Base-by-base conservation (phyloP, 2,797 vertebrate genomes). In the Alfaro cultratus region DNA sequence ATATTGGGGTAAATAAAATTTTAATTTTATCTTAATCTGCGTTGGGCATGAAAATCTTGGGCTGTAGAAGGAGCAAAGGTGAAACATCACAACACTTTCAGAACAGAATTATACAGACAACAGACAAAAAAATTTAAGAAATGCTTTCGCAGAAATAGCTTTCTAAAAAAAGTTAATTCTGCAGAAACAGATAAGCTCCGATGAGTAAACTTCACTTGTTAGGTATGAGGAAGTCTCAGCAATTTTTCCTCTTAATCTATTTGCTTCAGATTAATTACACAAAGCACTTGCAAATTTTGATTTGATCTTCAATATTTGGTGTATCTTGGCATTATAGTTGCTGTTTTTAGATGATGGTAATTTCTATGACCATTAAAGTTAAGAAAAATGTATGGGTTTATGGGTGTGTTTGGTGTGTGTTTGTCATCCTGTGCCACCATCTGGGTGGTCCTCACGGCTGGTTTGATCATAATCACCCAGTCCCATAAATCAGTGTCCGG, bases 381-480 rank as follows among this genome's bases (percentile, higher is more conserved):
- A 72, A 46, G 12, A 43, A 77, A 75, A 77, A 83, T 31, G 34
- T 78, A 16, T 79, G 75, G 47, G 43, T 75, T 82, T 31, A n/a
- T 75, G 43, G 13, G 31, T 60, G 36, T 78, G 4, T 70, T 73
- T 73, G 55, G 80, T 82, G 77, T 80, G 81, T 85, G 84, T 90
- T 77, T 85, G 85, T 83, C 77, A 53, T 88, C 84, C 84, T 89
- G 80, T 91, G 91, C 92, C 92, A 89, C 88, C 72, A 89, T 89
- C 85, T 95, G 95, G 95, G 95, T 96, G 95, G 95, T 96, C 95
- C 92, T 94, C 92, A 92, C 53, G 92, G 87, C 90, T 90, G 93
- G 91, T 88, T 92, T 94, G 89, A 93, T 86, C 75, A 88, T 95
- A 96, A 96, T 96, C 95, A 93, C 85, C 90, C 95, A 92, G 93